Evolutionary conservation across 2,797 vertebrate species (phyloP).

Genomic region (Thripadectes ignobilis): DNA sequence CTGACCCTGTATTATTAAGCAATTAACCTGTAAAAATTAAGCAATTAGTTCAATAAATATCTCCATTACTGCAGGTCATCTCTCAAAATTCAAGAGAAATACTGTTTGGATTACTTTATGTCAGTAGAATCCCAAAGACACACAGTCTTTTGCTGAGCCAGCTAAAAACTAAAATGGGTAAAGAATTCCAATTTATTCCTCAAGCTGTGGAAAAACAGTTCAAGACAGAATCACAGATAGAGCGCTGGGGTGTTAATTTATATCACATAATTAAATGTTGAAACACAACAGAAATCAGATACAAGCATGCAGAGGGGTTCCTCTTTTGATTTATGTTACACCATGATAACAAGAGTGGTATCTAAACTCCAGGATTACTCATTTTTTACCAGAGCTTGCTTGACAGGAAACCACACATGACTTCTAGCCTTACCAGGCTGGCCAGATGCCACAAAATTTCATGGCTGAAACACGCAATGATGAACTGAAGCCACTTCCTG

Average conservation of each 20-base stretch:
- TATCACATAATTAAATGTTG: background rate
- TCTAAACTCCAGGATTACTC: background rate
- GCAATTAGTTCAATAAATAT: background rate
- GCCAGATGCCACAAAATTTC: background rate
- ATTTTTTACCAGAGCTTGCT: background rate
- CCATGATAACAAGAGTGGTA: background rate
- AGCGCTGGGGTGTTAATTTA: background rate
- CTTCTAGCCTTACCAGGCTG: background rate
- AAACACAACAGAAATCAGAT: slow-evolving; percentile 39
- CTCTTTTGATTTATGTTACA: background rate
- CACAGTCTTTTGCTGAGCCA: background rate
- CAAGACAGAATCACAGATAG: background rate
- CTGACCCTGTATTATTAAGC: background rate
- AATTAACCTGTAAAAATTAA: background rate
- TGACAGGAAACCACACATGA: slow-evolving; percentile 21
- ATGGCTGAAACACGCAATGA: background rate
- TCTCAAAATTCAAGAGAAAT: background rate
- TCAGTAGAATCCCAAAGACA: background rate
- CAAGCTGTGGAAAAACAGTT: background rate
- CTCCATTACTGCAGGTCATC: background rate
- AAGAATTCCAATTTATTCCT: background rate
- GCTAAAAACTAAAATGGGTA: background rate
- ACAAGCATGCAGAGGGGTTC: background rate
- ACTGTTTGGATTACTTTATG: background rate
- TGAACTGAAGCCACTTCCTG: background rate